Conservation (phyloP, 2,888 invertebrate genomes). For the Raillietiella orientalis region DNA sequence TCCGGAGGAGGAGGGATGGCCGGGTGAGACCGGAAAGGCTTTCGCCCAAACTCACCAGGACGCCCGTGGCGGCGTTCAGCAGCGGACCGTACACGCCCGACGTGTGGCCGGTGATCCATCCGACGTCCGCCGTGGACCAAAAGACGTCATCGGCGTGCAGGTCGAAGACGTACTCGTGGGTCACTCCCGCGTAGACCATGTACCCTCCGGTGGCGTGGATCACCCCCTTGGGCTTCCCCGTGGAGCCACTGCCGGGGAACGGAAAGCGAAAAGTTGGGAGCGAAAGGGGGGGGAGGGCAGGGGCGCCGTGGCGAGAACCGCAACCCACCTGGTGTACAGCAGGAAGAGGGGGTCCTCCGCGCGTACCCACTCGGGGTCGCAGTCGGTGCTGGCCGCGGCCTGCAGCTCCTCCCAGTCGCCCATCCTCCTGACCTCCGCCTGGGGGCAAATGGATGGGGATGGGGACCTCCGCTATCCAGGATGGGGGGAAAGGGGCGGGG, state of each 20-base stretch:
- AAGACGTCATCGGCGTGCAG: slow-evolving; percentile 14
- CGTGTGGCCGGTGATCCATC: slow-evolving; percentile 11
- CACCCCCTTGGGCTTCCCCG: slow-evolving; percentile 21
- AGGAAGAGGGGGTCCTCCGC: slow-evolving; percentile 21
- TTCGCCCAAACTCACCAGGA: no score
- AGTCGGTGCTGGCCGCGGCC: slow-evolving; percentile 35
- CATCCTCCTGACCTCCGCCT: no score
- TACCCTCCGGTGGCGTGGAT: slow-evolving; percentile 20
- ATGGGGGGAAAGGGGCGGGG: no score
- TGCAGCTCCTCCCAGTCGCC: no score
- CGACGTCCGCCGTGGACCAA: slow-evolving; percentile 15
- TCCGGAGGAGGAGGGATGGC: no score
- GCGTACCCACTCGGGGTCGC: slow-evolving; percentile 18
- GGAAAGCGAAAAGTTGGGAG: not conserved
- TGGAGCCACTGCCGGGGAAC: slow-evolving; percentile 16
- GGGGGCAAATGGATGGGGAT: no score
- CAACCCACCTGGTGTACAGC: slow-evolving; percentile 18
- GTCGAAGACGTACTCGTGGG: slow-evolving; percentile 18
- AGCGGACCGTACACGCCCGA: slow-evolving; percentile 52
- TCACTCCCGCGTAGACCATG: slow-evolving; percentile 17
- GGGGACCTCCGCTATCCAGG: no score
- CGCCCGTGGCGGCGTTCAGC: slow-evolving; percentile 68
- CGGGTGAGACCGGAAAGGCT: no score
- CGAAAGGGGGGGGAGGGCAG: no score
- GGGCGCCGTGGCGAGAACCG: no score